Percentiles rank a stretch among this genome's conserved stretches.
phyloP scores from a whole-genome alignment of 2,113 vertebrate genomes.

The Paradisaea rubra region DNA sequence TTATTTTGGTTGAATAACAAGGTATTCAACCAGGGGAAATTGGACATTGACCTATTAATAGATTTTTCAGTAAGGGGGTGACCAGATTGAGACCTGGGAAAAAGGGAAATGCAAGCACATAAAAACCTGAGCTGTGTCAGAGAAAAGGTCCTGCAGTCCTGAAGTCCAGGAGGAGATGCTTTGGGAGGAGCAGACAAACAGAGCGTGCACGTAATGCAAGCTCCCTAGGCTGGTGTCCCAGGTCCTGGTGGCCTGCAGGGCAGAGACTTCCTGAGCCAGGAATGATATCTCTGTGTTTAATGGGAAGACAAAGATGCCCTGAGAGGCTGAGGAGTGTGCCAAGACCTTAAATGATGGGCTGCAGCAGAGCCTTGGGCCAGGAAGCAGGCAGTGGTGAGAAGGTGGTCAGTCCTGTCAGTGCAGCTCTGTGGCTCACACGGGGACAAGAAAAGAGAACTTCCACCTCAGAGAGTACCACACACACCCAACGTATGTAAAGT shows the following conservation, averaged over 20 bases:
- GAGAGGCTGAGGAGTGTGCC: background rate
- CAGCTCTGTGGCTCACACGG: background rate
- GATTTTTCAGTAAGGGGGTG: background rate
- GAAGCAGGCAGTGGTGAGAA: background rate
- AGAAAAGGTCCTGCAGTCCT: background rate
- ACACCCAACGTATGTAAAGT: background rate
- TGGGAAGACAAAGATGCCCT: background rate
- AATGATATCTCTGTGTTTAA: background rate
- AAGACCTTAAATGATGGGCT: background rate
- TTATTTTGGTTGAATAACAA: background rate
- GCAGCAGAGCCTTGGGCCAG: background rate
- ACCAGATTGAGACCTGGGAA: background rate
- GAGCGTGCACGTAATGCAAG: background rate
- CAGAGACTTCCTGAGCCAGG: background rate
- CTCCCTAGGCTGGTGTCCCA: background rate
- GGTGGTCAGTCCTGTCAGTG: background rate
- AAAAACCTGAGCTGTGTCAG: background rate
- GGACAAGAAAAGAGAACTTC: background rate
- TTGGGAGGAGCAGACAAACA: background rate
- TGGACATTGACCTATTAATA: background rate
- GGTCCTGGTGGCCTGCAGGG: background rate
- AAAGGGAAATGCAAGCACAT: background rate
- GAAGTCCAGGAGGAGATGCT: background rate
- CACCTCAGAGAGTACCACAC: background rate
- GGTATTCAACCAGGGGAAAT: background rate